Percentiles rank a stretch among this genome's conserved stretches.
Conservation (phyloP, 2,888 invertebrate species). For the Chydorus sphaericus region DNA sequence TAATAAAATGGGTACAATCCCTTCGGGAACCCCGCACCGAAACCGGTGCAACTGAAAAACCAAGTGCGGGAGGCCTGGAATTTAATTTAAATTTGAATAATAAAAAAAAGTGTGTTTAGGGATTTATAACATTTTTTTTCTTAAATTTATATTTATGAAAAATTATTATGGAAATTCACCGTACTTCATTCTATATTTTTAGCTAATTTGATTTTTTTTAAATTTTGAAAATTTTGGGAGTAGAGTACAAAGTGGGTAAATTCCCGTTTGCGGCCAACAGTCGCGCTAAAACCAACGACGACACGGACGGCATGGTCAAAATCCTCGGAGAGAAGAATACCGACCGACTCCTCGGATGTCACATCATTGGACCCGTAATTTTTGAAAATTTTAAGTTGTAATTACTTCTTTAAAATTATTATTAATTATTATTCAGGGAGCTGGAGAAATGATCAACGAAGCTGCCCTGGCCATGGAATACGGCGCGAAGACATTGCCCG, state of each 20-base stretch:
- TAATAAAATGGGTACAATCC: too few relatives aligned
- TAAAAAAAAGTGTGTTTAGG: too few relatives aligned
- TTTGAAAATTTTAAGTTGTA: conserved; percentile 27
- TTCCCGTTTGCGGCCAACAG: conserved; percentile 98
- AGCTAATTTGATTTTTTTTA: too few relatives aligned
- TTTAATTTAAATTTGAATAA: too few relatives aligned
- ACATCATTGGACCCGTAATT: conserved; percentile 87
- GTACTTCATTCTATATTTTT: too few relatives aligned
- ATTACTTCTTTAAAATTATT: not conserved
- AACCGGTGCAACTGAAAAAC: too few relatives aligned
- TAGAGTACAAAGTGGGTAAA: conserved; percentile 88
- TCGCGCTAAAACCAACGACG: conserved; percentile 93
- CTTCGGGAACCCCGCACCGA: too few relatives aligned
- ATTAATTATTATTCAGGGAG: conserved; percentile 37
- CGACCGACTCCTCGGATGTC: conserved; percentile 88
- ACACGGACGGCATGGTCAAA: conserved; percentile 94
- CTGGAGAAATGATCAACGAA: conserved; percentile 95
- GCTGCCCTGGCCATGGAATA: conserved; percentile 97
- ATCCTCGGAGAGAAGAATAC: conserved; percentile 84
- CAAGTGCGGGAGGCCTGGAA: too few relatives aligned
- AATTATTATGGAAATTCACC: too few relatives aligned
- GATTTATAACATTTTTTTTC: too few relatives aligned
- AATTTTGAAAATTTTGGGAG: too few relatives aligned
- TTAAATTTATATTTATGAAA: too few relatives aligned
- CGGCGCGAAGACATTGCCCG: conserved; percentile 96